Base-by-base conservation (phyloP, 2,797 vertebrate species). In the Mycteria americana region DNA sequence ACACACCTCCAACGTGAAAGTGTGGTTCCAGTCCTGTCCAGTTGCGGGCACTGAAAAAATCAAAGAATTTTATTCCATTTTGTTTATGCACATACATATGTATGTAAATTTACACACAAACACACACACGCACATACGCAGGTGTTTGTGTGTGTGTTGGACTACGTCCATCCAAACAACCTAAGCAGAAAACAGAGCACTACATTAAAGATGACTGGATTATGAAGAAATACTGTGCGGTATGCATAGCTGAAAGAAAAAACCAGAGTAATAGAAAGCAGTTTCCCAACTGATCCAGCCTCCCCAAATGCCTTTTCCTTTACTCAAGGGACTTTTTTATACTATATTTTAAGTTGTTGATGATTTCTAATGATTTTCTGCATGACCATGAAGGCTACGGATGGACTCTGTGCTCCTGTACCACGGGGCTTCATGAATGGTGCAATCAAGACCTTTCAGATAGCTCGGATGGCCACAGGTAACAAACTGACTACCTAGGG, bases 121-220 rank as follows among this genome's bases (percentile, higher is more conserved):
- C 31, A 16, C 33, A 16, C 17, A 21, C 7, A 2, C 2, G 7
- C 18, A 53, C 2, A 3, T 3, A 0, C 2, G 28, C 17, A 37
- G 50, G 7, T 6, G 2, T 5, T 27, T 21, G 10, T 17, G 60
- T 28, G 27, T 10, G 51, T 37, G 51, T 2, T 79, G 62, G 57
- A 54, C 25, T 7, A 37, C 41, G 9, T 31, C 64, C 69, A 33
- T 1, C 39, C 60, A 30, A 79, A 65, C 4, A 45, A 30, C 9
- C 54, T 18, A 6, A 45, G 30, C 35, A 63, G 35, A 28, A 84
- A 62, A 13, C 35, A 68, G 22, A 84, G 31, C 60, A 10, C 28
- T 22, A 0, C 18, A 0, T 0, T 15, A 24, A 19, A 31, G 18
- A 0, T 23, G 79, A 23, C 10, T 43, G 48, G 51, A 19, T 33